Evolutionary conservation across 2,888 invertebrate species (phyloP), one percentile per base, ranked within the genome.

Genomic region (Doris montereyensis): DNA sequence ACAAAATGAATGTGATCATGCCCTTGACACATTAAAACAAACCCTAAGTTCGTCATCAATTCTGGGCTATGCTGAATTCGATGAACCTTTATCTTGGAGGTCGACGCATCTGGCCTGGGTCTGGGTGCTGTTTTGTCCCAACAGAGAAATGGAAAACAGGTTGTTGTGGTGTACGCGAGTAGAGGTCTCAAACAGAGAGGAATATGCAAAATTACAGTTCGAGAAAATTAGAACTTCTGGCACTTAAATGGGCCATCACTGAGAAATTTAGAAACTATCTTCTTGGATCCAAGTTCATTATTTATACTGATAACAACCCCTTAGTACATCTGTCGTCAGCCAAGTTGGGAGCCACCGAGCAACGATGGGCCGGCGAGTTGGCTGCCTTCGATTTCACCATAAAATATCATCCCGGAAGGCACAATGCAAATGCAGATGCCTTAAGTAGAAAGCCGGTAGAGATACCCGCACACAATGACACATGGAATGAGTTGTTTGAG

Each of bases 221-320:
- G 26, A 81, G 77, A 73, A 81, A 81, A 70, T 26, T 84, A 26
- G 83, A 83, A 70, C 72, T 81, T 26, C 75, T 84, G 3, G 84
- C 70, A 32, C 10, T 75, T 21, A 75, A 62, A 60, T 60, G 83
- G 83, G 81, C 83, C 2, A 76, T 81, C 24, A 70, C 73, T 24
- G 80, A 81, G 17, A 81, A 83, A 52, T 83, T 81, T 30, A 58
- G 76, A 24, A 76, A 78, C 41, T 83, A 81, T 32, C 78, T 81
- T 3, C 28, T 78, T 1, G 82, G 78, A 1, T 17, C 77, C 0
- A 34, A 76, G 34, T 81, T 83, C 58, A 32, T 13, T 2, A 76
- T 82, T 3, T 68, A 74, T 17, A 82, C 80, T 10, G 79, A 81
- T 72, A 82, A 78, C 70, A 82, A 81, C 52, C 77, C 79, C n/a